Evolutionary conservation across 2,888 invertebrate genomes (phyloP).

Genomic region (Cetonia aurata): DNA sequence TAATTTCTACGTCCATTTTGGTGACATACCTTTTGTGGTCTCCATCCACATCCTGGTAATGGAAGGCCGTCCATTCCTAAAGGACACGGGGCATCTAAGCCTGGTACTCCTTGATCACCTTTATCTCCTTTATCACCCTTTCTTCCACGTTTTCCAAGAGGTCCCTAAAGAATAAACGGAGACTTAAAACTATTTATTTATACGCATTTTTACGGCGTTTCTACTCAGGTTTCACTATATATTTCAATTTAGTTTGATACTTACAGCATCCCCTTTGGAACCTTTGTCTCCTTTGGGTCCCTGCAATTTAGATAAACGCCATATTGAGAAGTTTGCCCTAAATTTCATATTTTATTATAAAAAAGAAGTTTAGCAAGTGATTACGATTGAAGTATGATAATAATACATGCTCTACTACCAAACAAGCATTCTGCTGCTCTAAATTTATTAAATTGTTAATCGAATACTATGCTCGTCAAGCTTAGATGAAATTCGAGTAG

Average conservation of each 20-base stretch:
- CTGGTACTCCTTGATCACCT: conserved; percentile 97
- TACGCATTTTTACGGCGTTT: too few relatives aligned
- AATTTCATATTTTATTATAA: background rate
- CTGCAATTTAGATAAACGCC: conserved; percentile 68
- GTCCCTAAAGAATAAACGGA: conserved; percentile 72
- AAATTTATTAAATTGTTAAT: conserved; percentile 20
- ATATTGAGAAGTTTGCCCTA: background rate
- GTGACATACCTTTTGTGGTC: conserved; percentile 81
- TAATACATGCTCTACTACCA: conserved; percentile 46
- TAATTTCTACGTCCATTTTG: too few relatives aligned
- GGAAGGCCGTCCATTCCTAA: conserved; percentile 96
- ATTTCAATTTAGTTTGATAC: conserved; percentile 63
- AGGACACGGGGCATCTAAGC: conserved; percentile 98
- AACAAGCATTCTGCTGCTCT: conserved; percentile 35
- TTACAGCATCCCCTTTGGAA: conserved; percentile 85
- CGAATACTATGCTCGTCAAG: conserved; percentile 37
- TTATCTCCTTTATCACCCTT: conserved; percentile 94
- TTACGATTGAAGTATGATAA: conserved; percentile 21
- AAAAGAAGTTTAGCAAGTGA: conserved; percentile 9
- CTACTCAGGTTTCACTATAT: background rate
- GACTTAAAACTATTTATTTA: too few relatives aligned
- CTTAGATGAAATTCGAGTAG: conserved; percentile 22
- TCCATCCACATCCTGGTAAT: conserved; percentile 95
- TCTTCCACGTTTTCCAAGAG: conserved; percentile 88
- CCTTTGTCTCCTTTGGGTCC: conserved; percentile 93